Evolutionary conservation across 2,797 vertebrate genomes (phyloP), one percentile per base, ranked within the genome.

Genomic region (Rhinichthys osculus): DNA sequence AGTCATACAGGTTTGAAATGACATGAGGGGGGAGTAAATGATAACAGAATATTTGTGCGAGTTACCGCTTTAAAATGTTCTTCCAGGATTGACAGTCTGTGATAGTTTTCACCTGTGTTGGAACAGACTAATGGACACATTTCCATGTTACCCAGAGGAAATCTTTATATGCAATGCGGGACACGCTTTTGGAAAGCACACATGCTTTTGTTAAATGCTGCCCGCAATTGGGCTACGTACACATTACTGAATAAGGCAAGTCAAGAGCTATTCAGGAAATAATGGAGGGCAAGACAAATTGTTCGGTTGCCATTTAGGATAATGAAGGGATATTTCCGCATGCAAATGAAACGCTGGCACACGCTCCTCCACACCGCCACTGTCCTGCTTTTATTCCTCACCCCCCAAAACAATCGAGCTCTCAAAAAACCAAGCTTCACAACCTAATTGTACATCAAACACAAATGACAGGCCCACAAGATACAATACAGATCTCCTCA

Each of bases 401-500:
- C 40, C 17, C 44, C 62, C 86, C 47, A 84, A 92, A 47, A 92
- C 91, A 93, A 95, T 94, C 92, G 92, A 82, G 87, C 90, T 87
- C 90, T 88, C 90, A 77, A 90, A 93, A 44, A 94, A 93, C 92
- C 92, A 94, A 93, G 91, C 91, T 92, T 92, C 90, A 92, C 92
- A 87, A 91, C 92, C 87, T 88, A 88, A 90, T 89, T 92, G 92
- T 94, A 94, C 95, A 94, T 95, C 92, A 93, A 90, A 87, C 88
- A 62, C 89, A 94, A 94, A 92, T 94, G 94, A 92, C 93, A 91
- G 92, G 91, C 84, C 91, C 90, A 90, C 91, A 92, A 92, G 93
- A 94, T 93, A 92, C 93, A 94, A 94, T 93, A 93, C 92, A 93
- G 92, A 93, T 92, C 50, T 47, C 87, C 88, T 91, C 83, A 91